phyloP scores from a whole-genome alignment of 1,140 invertebrate species.

The Oedothorax gibbosus region DNA sequence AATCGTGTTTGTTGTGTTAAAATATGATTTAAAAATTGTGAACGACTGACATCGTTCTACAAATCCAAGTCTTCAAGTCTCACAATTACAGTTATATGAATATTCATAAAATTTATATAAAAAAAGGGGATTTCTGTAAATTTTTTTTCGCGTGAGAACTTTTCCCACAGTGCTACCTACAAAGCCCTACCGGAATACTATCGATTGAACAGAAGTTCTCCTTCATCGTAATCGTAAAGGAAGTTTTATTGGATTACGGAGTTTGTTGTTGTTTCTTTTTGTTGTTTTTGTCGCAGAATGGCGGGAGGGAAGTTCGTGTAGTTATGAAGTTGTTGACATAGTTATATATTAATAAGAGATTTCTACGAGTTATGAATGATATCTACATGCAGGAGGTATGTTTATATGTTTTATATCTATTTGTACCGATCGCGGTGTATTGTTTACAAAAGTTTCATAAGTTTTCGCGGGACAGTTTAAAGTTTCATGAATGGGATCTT shows the following conservation, averaged over 20 bases:
- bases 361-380: conserved; percentile 44
- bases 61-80: too few species aligned
- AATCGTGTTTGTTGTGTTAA: too few species aligned
- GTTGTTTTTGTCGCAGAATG: conserved; percentile 13
- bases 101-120: too few species aligned
- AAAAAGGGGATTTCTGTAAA: neutral
- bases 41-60: too few species aligned
- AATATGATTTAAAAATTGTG: too few species aligned
- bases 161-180: too few species aligned
- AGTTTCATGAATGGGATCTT: too few species aligned
- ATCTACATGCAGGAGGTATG: conserved; percentile 52
- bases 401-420: neutral
- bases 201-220: neutral
- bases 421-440: neutral
- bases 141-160: too few species aligned
- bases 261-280: conserved; percentile 5
- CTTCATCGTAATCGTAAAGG: conserved; percentile 25
- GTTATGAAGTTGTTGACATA: neutral
- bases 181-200: neutral
- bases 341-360: neutral
- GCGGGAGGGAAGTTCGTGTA: conserved; percentile 3
- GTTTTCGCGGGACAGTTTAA: neutral
- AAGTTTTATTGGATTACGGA: conserved; percentile 40
- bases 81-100: too few species aligned
- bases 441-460: conserved; percentile 1